Evolutionary conservation across 2,797 vertebrate species (phyloP), one percentile per base, ranked within the genome.

Genomic region (Melopsittacus undulatus): DNA sequence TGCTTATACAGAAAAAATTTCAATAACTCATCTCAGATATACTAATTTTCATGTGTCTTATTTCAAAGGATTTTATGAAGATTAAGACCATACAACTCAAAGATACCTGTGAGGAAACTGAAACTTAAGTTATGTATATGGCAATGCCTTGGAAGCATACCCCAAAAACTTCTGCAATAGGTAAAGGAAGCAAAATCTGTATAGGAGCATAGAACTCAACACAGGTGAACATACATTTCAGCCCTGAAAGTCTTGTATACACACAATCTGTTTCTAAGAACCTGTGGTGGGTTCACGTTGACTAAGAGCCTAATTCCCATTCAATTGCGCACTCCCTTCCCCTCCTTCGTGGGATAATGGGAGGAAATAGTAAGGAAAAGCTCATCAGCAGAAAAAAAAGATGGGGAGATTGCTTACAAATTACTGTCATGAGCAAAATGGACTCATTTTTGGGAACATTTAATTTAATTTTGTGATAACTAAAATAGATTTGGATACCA

Each of bases 401-500:
- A 45, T 7, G 67, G 4, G 13, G 9, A 89, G 23, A 46, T 48
- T 61, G 11, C 3, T 78, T 81, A 36, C 26, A 54, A 56, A 51
- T 48, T 51, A 43, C 6, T 4, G 2, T 20, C 38, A 29, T 0
- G 0, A 4, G 3, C 2, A 72, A 82, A 63, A 48, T 0, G 22
- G 29, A 68, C 13, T 82, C 7, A n/a, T 43, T 57, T 57, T 68
- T 1, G 5, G 15, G 13, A 8, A 61, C 69, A 87, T 45, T 1
- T 14, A 36, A 4, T 52, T 67, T 45, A 38, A 68, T 69, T 79
- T 45, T 27, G 48, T 69, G 15, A 2, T 6, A 89, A 29, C 56
- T 68, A 73, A 76, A 89, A 85, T 16, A 64, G 2, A 82, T 68
- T 22, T 67, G 13, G 7, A 11, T 52, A 24, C 2, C 38, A 64